phyloP scores from a whole-genome alignment of 2,797 vertebrate species.

The Nothura maculosa region DNA sequence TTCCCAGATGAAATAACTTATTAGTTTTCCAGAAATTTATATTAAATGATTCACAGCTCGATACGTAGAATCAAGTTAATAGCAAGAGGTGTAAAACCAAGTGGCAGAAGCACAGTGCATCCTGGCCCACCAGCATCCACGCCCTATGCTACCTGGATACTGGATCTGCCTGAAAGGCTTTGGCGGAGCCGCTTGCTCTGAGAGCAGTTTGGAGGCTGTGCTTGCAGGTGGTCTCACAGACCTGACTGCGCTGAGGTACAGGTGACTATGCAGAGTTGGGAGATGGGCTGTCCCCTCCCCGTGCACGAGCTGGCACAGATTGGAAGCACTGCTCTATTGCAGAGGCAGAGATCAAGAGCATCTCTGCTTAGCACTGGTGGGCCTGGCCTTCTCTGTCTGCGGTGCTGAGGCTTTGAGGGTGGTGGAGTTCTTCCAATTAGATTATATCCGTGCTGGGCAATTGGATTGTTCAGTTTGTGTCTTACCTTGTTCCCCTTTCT shows the following conservation, averaged over 20 bases:
- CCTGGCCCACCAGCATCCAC: background rate
- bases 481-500: background rate
- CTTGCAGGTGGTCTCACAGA: background rate
- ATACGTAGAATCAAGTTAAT: background rate
- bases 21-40: background rate
- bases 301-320: rapidly evolving
- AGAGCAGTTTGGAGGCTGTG: background rate
- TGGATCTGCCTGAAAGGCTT: background rate
- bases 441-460: background rate
- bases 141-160: background rate
- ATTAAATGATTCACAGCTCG: background rate
- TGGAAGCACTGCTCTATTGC: rapidly evolving
- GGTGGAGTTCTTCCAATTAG: background rate
- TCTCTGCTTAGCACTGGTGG: background rate
- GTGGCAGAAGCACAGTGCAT: background rate
- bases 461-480: background rate
- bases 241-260: background rate
- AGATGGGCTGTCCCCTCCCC: background rate
- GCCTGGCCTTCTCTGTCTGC: background rate
- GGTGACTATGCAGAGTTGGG: background rate
- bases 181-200: background rate
- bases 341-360: background rate
- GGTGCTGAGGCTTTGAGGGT: background rate
- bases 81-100: background rate
- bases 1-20: constrained; percentile 53